Evolutionary conservation across 2,888 invertebrate species (phyloP).

Genomic region (Pherbina coryleti): DNA sequence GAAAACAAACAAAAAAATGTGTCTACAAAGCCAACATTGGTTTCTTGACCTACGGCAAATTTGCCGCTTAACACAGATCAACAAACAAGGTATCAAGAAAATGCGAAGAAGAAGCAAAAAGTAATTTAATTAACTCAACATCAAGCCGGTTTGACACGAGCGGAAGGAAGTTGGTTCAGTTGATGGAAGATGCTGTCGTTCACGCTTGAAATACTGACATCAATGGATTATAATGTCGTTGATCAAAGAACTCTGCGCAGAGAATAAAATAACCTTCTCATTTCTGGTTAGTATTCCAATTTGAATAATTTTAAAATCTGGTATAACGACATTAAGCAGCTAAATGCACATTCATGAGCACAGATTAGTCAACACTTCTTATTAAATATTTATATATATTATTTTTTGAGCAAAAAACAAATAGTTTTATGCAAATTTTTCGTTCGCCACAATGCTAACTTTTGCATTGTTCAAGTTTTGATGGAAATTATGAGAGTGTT

Average conservation of each 20-base stretch:
- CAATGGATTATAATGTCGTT: background rate
- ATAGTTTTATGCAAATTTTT: no score
- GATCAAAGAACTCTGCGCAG: constrained; percentile 28
- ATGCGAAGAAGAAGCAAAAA: constrained; percentile 16
- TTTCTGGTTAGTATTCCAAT: constrained; percentile 23
- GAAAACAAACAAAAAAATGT: constrained; percentile 46
- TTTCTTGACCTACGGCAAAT: constrained; percentile 56
- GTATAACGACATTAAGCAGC: background rate
- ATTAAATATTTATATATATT: background rate
- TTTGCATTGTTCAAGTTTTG: no score
- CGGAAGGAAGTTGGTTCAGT: constrained; percentile 12
- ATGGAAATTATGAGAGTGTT: no score
- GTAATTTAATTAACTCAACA: background rate
- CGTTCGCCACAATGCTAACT: no score
- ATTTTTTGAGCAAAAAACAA: no score
- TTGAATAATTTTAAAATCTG: background rate
- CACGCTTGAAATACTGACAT: background rate
- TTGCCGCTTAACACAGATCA: constrained; percentile 8
- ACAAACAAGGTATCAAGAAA: background rate
- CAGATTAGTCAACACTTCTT: background rate
- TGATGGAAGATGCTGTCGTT: background rate
- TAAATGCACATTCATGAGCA: background rate
- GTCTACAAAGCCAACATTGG: constrained; percentile 8
- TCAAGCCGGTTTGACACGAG: constrained; percentile 1
- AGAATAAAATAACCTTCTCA: constrained; percentile 34